Evolutionary conservation across 2,113 vertebrate species (phyloP).

Genomic region (Cynoglossus semilaevis): DNA sequence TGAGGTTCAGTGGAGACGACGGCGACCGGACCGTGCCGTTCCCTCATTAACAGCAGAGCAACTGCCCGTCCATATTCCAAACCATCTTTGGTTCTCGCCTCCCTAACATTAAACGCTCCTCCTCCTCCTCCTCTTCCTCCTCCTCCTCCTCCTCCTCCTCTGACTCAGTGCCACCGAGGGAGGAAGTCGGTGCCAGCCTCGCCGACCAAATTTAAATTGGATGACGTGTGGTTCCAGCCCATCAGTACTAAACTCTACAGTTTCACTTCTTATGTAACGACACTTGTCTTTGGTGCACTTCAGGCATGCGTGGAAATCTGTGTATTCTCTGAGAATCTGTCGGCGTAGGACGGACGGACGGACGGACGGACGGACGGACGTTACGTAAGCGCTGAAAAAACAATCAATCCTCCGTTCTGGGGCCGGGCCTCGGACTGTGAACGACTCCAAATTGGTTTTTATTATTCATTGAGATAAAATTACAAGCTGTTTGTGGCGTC

Average conservation of each 20-base stretch:
- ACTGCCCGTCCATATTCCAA: constrained; percentile 6
- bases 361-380: too few relatives aligned
- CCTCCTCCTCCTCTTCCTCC: background rate
- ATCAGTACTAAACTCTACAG: constrained; percentile 47
- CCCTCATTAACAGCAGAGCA: constrained; percentile 2
- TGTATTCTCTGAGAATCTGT: constrained; percentile 27
- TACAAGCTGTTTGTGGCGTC: background rate
- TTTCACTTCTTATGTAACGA: constrained; percentile 47
- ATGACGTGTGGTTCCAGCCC: constrained; percentile 48
- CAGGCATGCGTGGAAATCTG: constrained; percentile 34
- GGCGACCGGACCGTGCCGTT: too few relatives aligned
- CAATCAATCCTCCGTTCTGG: too few relatives aligned
- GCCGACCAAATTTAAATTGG: constrained; percentile 52
- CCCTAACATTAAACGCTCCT: constrained; percentile 37
- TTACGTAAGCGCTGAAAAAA: too few relatives aligned
- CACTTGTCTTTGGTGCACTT: constrained; percentile 34
- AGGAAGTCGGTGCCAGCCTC: constrained; percentile 46
- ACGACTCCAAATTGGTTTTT: constrained; percentile 9
- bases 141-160: constrained; percentile 1
- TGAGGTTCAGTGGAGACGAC: background rate
- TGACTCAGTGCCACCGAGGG: constrained; percentile 39
- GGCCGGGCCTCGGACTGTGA: too few relatives aligned
- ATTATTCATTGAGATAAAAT: background rate
- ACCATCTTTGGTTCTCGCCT: constrained; percentile 42
- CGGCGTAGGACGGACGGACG: constrained; percentile 44